These are phyloP conservation scores for Nasonia longicornis DNA, from an alignment of 1,140 invertebrate genomes.

Conservation along the genomic window DNA sequence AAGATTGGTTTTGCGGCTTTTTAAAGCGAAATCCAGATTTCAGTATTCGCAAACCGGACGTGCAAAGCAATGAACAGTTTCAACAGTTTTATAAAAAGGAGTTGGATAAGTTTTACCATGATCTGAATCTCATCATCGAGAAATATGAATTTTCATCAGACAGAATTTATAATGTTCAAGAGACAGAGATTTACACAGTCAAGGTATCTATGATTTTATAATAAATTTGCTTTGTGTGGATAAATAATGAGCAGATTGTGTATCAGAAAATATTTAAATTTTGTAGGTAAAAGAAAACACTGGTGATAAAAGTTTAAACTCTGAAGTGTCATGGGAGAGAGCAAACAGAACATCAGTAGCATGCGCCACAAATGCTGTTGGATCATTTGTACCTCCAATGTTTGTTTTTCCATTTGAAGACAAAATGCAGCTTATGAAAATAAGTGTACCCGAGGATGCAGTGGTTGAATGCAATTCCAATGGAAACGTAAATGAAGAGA, in stretches of 20 bases:
- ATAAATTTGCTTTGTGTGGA: background rate
- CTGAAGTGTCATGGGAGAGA: background rate
- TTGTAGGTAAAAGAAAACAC: background rate
- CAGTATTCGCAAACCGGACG: background rate
- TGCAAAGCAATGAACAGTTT: background rate
- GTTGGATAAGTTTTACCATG: background rate
- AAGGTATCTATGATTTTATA: background rate
- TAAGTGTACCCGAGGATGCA: background rate
- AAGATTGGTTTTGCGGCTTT: background rate
- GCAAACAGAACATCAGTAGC: background rate
- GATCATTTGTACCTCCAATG: background rate
- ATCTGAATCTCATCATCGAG: background rate
- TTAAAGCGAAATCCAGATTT: background rate
- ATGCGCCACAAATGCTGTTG: background rate
- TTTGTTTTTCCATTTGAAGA: background rate
- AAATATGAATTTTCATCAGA: background rate
- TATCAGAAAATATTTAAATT: no score
- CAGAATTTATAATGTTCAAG: background rate
- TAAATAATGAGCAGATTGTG: no score
- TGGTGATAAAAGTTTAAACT: background rate
- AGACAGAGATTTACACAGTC: background rate
- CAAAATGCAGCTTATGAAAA: background rate
- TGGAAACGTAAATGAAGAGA: background rate
- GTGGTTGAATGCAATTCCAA: background rate
- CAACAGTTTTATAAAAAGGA: background rate